Conservation (phyloP, 2,797 vertebrate genomes). For the Mormyrops boulengeri region DNA sequence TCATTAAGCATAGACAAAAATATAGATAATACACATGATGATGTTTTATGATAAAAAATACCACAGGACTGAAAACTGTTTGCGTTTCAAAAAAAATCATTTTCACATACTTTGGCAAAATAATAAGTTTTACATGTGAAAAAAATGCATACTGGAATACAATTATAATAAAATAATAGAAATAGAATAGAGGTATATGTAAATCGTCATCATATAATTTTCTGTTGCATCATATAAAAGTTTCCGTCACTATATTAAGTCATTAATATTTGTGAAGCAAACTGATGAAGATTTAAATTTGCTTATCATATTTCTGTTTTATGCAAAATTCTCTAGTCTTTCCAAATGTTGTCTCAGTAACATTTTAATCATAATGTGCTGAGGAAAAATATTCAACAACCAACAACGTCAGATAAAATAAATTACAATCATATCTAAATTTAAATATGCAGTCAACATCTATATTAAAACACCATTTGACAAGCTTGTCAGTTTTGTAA, state of each 20-base stretch:
- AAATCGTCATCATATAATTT: background rate
- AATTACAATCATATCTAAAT: slow-evolving; percentile 11
- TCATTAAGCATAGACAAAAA: background rate
- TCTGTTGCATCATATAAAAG: background rate
- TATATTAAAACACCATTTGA: slow-evolving; percentile 10
- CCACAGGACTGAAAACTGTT: background rate
- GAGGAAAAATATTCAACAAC: background rate
- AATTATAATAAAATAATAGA: background rate
- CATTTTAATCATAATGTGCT: background rate
- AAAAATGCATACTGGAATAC: background rate
- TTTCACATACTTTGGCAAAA: background rate
- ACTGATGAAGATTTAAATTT: background rate
- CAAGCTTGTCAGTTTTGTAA: background rate
- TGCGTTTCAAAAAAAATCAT: background rate
- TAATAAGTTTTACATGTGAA: background rate
- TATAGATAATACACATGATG: background rate
- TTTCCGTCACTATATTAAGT: background rate
- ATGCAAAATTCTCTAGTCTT: background rate
- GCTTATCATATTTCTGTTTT: background rate
- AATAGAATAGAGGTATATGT: background rate
- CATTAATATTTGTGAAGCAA: background rate
- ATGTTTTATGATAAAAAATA: background rate
- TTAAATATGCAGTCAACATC: background rate
- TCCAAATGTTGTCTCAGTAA: slow-evolving; percentile 3
- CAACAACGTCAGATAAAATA: slow-evolving; percentile 1